Base-by-base conservation (phyloP, 2,888 invertebrate species). In the Periphyllus acericola region DNA sequence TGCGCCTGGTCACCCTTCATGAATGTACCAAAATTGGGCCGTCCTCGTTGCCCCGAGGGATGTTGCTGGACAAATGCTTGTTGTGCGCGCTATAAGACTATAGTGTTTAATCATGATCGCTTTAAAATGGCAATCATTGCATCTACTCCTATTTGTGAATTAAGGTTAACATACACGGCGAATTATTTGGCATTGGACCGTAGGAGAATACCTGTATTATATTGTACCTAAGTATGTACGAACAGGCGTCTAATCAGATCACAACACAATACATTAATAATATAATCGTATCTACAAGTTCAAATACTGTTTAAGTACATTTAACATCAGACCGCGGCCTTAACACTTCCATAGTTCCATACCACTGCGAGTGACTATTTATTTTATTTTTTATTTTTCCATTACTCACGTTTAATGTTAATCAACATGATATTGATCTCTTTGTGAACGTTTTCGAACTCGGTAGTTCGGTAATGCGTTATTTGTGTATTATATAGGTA, bases 81-180 rank as follows among this genome's bases (percentile, higher is more conserved):
- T 4, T 17, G 34, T 40, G 14, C 5, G n/a, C 2, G 14, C 25
- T 40, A 75, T n/a, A 46, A 72, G 6, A 40, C 1, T 36, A 32
- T 34, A 40, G 80, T 40, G 40, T 81, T 40, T 66, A 81, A 40
- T 68, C 29, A 81, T 21, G 40, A 40, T 68, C 9, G 29, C 17
- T 36, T 60, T 55, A 40, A 55, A 60, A 75, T 60, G 60, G 29
- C n/a, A 60, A 75, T 60, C 34, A 81, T 29, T 60, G 9, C 36
- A 14, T 19, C 9, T n/a, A 6, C 14, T 66, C 36, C 34, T 5
- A 36, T 68, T 55, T 52, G 17, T 34, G n/a, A n/a, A 83, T 34
- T 83, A 83, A 75, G 75, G 74, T 83, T 74, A 34, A 79, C 79
- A 25, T 46, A 72, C 74, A 74, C 17, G n/a, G n/a, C 5, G 5